These are phyloP conservation scores for Pteria penguin DNA, from an alignment of 2,888 invertebrate genomes.

Conservation along the genomic window DNA sequence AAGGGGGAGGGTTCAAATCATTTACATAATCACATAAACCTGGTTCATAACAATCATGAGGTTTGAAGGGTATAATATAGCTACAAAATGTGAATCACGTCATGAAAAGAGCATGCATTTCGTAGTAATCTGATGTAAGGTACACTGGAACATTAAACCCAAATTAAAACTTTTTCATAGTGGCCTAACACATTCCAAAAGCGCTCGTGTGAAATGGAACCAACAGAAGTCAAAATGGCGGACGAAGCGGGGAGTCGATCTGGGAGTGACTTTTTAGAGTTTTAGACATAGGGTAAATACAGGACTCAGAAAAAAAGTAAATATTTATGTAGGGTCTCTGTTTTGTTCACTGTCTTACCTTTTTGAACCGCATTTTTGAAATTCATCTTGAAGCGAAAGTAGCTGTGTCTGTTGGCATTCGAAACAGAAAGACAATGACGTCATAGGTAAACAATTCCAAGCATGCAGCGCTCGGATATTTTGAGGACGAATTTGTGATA, in stretches of 20 bases:
- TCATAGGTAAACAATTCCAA: not conserved
- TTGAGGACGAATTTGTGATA: too few relatives aligned
- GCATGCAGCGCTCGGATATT: not conserved
- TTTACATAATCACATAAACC: too few relatives aligned
- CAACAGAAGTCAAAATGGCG: too few relatives aligned
- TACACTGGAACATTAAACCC: not conserved
- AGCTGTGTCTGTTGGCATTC: not conserved
- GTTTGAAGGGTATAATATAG: too few relatives aligned
- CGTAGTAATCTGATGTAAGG: too few relatives aligned
- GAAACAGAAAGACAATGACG: not conserved
- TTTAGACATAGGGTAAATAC: not conserved
- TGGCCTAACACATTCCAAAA: too few relatives aligned
- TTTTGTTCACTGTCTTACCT: not conserved
- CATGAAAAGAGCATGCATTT: too few relatives aligned
- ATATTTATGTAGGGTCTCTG: not conserved
- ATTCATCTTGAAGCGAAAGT: not conserved
- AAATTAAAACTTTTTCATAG: not conserved
- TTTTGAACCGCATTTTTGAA: conserved; percentile 2
- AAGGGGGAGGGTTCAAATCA: too few relatives aligned
- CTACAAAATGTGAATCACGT: too few relatives aligned
- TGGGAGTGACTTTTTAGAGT: not conserved
- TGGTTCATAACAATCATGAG: too few relatives aligned
- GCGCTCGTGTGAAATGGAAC: too few relatives aligned
- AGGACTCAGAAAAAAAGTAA: not conserved
- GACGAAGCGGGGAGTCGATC: not conserved